These are phyloP conservation scores for Macrotus californicus DNA, from an alignment of 2,113 vertebrate genomes.

Conservation along the genomic window DNA sequence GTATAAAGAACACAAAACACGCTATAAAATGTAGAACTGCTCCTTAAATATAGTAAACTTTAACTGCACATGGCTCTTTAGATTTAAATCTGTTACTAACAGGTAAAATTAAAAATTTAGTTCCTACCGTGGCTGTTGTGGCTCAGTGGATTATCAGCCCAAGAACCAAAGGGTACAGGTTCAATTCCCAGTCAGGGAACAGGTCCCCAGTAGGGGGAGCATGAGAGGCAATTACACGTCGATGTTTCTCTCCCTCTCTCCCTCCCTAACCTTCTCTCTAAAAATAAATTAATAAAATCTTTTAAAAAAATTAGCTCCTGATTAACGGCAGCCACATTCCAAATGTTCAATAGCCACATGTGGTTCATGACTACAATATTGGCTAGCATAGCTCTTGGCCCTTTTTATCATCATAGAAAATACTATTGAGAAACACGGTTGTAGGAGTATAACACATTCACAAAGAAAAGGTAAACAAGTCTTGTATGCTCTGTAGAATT, in stretches of 20 bases:
- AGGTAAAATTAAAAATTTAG: neutral
- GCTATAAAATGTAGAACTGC: neutral
- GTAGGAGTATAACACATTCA: neutral
- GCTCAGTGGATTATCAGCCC: no score
- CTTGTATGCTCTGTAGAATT: neutral
- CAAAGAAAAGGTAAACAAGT: neutral
- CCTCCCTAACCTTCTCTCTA: no score
- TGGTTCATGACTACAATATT: neutral
- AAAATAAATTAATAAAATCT: no score
- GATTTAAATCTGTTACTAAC: neutral
- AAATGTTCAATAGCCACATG: neutral
- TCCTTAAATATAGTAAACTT: neutral
- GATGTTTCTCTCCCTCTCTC: no score
- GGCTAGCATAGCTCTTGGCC: neutral
- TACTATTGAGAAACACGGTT: neutral
- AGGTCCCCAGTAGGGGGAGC: no score
- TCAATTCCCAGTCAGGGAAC: no score
- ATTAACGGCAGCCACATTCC: neutral
- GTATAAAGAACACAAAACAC: neutral
- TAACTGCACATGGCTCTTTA: neutral
- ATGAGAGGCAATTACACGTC: no score
- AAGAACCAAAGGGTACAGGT: no score
- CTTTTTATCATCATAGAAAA: neutral
- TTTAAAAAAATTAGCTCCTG: neutral
- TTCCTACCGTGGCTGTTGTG: neutral